Evolutionary conservation across 2,888 invertebrate species (phyloP).

Genomic region (Bugulina stolonifera): DNA sequence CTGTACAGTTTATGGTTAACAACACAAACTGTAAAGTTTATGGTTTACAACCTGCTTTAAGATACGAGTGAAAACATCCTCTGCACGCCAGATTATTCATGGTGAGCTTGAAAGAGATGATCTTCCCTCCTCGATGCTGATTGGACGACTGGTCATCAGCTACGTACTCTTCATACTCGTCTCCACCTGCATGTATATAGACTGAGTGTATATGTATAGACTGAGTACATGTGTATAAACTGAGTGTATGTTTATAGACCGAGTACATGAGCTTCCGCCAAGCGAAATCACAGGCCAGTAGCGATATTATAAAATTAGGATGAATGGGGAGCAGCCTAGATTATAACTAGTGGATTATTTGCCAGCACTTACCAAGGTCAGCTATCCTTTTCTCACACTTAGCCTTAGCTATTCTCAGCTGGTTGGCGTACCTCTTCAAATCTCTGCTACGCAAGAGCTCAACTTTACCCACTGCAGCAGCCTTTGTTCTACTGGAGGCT

Average conservation of each 20-base stretch:
- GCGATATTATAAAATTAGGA: too few relatives aligned
- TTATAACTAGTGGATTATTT: too few relatives aligned
- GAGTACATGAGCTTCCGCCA: too few relatives aligned
- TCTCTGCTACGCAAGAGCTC: conserved; percentile 73
- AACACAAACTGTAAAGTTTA: too few relatives aligned
- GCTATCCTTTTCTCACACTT: conserved; percentile 47
- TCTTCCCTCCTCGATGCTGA: conserved; percentile 1
- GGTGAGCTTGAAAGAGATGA: conserved; percentile 14
- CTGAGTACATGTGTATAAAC: too few relatives aligned
- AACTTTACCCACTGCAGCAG: conserved; percentile 57
- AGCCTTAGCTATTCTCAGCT: conserved; percentile 49
- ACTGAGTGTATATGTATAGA: too few relatives aligned
- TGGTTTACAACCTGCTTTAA: conserved; percentile 7
- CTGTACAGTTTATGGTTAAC: too few relatives aligned
- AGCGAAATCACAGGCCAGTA: too few relatives aligned
- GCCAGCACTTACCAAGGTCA: conserved; percentile 30
- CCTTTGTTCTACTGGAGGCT: not conserved
- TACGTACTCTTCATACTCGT: not conserved
- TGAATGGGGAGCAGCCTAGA: too few relatives aligned
- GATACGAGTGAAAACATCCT: not conserved
- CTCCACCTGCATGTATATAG: conserved; percentile 1
- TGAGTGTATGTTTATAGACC: too few relatives aligned
- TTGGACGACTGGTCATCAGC: conserved; percentile 7
- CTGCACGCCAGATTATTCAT: conserved; percentile 20
- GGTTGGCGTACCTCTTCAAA: conserved; percentile 73